Evolutionary conservation across 2,113 vertebrate genomes (phyloP).

Genomic region (Daboia siamensis): DNA sequence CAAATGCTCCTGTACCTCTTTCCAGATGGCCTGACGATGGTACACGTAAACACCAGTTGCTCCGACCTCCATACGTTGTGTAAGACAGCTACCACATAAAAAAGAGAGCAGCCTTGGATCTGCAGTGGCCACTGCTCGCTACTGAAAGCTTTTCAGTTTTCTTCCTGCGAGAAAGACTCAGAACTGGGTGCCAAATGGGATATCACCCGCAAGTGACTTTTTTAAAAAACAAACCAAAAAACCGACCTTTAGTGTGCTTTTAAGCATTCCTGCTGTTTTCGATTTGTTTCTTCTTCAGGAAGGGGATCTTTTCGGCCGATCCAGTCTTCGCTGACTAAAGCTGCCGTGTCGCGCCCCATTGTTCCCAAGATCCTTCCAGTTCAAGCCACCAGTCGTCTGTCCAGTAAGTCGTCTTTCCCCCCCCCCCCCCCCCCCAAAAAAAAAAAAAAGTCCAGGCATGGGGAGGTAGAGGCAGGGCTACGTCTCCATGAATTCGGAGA

Average conservation of each 20-base stretch:
- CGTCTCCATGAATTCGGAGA: background rate
- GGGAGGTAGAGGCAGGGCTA: background rate
- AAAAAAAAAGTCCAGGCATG: background rate
- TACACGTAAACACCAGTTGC: too few species aligned
- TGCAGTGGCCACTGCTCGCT: too few species aligned
- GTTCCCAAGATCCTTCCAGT: constrained; percentile 79
- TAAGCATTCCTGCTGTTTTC: constrained; percentile 20
- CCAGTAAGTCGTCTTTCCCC: constrained; percentile 79
- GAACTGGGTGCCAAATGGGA: background rate
- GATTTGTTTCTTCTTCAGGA: constrained; percentile 57
- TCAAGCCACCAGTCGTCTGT: constrained; percentile 75
- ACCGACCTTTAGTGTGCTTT: background rate
- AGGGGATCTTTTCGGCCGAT: constrained; percentile 95
- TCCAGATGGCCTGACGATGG: too few species aligned
- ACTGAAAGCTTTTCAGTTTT: background rate
- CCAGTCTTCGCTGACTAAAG: constrained; percentile 83
- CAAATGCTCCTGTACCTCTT: too few species aligned
- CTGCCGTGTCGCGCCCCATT: constrained; percentile 78
- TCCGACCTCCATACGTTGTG: too few species aligned
- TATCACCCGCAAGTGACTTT: background rate
- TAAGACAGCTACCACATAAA: too few species aligned
- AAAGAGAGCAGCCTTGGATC: too few species aligned
- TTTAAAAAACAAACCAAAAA: too few species aligned
- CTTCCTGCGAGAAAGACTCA: background rate
- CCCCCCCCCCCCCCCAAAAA: too few species aligned